phyloP scores from a whole-genome alignment of 2,888 invertebrate species.

The Galeopsomyia nigrocyanea region DNA sequence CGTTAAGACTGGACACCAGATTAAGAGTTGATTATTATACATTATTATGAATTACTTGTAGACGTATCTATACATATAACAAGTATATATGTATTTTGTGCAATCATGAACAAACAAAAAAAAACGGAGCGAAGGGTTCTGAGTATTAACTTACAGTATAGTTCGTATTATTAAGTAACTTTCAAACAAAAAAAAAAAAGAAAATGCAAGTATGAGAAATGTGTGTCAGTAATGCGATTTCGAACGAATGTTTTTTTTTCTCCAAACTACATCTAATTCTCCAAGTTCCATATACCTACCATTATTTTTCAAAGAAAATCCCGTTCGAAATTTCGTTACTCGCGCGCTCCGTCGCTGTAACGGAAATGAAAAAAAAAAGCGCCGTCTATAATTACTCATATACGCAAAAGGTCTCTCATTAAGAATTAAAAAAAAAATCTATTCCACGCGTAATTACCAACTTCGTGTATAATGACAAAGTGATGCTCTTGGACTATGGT shows the following conservation, averaged over 20 bases:
- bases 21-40: constrained; percentile 54
- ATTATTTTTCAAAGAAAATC: background rate
- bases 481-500: constrained; percentile 46
- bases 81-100: constrained; percentile 58
- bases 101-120: constrained; percentile 56
- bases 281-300: background rate
- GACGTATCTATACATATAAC: constrained; percentile 45
- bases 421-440: constrained; percentile 20
- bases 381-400: constrained; percentile 31
- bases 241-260: constrained; percentile 1
- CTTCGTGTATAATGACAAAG: constrained; percentile 17
- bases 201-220: background rate
- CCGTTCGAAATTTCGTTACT: constrained; percentile 19
- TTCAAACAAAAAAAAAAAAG: constrained; percentile 3
- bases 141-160: constrained; percentile 39
- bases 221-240: background rate
- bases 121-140: constrained; percentile 39
- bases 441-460: constrained; percentile 14
- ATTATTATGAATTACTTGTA: constrained; percentile 47
- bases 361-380: constrained; percentile 12
- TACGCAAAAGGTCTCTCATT: constrained; percentile 35
- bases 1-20: constrained; percentile 59
- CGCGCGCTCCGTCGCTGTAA: background rate
- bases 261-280: background rate
- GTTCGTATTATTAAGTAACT: constrained; percentile 34